phyloP scores from a whole-genome alignment of 2,888 invertebrate species.

The Cyrtodaria siliqua region DNA sequence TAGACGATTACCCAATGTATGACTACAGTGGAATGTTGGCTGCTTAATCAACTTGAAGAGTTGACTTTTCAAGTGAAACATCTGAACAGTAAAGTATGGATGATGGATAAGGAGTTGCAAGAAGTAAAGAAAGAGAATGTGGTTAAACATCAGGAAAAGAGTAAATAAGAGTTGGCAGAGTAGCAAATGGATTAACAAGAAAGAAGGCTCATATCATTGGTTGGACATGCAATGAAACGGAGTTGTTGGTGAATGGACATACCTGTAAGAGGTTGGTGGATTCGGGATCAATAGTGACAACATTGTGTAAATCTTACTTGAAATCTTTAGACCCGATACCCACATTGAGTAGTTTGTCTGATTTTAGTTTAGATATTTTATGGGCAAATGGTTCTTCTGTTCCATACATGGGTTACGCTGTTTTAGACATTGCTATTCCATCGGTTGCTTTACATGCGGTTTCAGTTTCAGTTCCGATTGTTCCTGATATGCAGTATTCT shows the following conservation, averaged over 20 bases:
- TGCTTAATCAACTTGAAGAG: too few relatives aligned
- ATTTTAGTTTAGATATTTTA: background rate
- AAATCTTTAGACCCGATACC: constrained; percentile 2
- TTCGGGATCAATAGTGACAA: constrained; percentile 21
- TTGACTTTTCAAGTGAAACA: too few relatives aligned
- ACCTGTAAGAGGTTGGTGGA: constrained; percentile 6
- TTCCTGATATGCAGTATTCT: constrained; percentile 1
- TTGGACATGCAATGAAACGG: constrained; percentile 10
- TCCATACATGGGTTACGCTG: background rate
- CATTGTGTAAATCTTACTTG: background rate
- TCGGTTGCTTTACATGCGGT: background rate
- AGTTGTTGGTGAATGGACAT: constrained; percentile 1
- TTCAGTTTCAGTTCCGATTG: constrained; percentile 20
- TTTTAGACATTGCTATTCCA: constrained; percentile 8
- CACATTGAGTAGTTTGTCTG: background rate
- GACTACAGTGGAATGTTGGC: too few relatives aligned
- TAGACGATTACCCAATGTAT: too few relatives aligned
- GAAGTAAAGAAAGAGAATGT: too few relatives aligned
- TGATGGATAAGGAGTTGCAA: too few relatives aligned
- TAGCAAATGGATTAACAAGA: too few relatives aligned
- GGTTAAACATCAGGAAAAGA: too few relatives aligned
- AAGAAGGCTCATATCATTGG: background rate
- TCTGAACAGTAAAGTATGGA: too few relatives aligned
- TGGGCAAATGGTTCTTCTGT: background rate
- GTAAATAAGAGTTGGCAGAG: too few relatives aligned